Evolutionary conservation across 2,113 vertebrate genomes (phyloP), one percentile per base, ranked within the genome.

Genomic region (Etheostoma cragini): DNA sequence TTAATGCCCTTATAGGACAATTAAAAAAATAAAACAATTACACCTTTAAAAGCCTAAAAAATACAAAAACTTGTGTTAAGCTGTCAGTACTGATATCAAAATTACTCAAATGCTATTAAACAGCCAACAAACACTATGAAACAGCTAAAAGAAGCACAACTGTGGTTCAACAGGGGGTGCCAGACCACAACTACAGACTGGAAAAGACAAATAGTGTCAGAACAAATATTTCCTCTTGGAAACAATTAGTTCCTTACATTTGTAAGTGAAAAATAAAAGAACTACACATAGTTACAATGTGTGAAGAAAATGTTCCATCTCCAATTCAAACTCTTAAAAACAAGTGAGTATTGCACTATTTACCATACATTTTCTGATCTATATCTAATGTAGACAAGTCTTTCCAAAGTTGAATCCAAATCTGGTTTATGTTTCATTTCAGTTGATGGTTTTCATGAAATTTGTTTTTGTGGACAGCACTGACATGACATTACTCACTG

Each of bases 401-500:
- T 58, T 19, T 66, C 2, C 56, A 56, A 46, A 58, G 49, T 17
- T 16, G n/a, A 38, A 47, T 22, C 46, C 17, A 33, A 33, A 66
- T 24, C 19, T 69, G 49, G 3, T 61, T 60, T 22, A 45, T 30
- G 38, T 42, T 22, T 45, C 35, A 45, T 26, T 26, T n/a, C 5
- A 42, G 26, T 22, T 53, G 65, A 63, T 30, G 26, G 26, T 30
- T 30, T 30, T 30, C 26, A 65, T 22, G 17, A 42, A 16, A 19
- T n/a, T 17, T 19, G 45, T 47, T 11, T 26, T 49, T 61, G 84
- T 77, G 70, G 75, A 72, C 49, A 60, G 15, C 6, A 5, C 35
- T 64, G 56, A 46, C 33, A 47, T 67, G 80, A 76, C 35, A 67
- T 69, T 62, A 97, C 98, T 97, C 94, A 99, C 98, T 98, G 98